These are phyloP conservation scores for Cyrtorhinus lividipennis DNA, from an alignment of 1,140 invertebrate genomes.

Conservation along the genomic window DNA sequence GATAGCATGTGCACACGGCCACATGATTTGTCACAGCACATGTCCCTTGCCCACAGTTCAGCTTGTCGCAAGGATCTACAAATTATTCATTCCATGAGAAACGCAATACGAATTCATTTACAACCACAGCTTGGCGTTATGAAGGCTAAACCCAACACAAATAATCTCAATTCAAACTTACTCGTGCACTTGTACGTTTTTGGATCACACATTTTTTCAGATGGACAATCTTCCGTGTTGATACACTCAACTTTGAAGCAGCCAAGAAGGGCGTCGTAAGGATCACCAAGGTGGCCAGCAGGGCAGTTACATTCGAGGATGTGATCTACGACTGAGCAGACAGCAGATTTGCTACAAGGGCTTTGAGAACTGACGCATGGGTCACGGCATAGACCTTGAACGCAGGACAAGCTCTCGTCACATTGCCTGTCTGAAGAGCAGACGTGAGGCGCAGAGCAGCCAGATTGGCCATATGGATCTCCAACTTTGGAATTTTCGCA, in stretches of 20 bases:
- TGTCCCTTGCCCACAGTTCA: conserved; percentile 55
- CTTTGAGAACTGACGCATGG: conserved; percentile 44
- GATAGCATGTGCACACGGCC: conserved; percentile 53
- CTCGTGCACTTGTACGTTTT: conserved; percentile 62
- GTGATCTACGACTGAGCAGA: conserved; percentile 56
- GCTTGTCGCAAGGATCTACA: conserved; percentile 56
- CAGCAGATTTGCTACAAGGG: conserved; percentile 52
- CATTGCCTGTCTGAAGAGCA: conserved; percentile 54
- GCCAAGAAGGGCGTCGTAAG: conserved; percentile 49
- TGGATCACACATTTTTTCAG: conserved; percentile 55
- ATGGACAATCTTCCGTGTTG: conserved; percentile 54
- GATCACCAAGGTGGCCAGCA: conserved; percentile 62
- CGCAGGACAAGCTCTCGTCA: conserved; percentile 51
- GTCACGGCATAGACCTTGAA: conserved; percentile 55
- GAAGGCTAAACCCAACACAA: no score
- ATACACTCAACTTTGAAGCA: conserved; percentile 75
- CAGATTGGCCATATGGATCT: conserved; percentile 51
- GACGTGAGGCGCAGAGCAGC: conserved; percentile 55
- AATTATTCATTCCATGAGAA: conserved; percentile 21
- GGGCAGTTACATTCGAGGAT: conserved; percentile 54
- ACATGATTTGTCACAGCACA: conserved; percentile 54
- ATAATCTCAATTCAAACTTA: no score
- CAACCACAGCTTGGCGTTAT: no score
- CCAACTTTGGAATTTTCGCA: conserved; percentile 64
- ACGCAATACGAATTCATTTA: no score